Conservation (phyloP, 2,888 invertebrate genomes). For the Hecatera dysodea region DNA sequence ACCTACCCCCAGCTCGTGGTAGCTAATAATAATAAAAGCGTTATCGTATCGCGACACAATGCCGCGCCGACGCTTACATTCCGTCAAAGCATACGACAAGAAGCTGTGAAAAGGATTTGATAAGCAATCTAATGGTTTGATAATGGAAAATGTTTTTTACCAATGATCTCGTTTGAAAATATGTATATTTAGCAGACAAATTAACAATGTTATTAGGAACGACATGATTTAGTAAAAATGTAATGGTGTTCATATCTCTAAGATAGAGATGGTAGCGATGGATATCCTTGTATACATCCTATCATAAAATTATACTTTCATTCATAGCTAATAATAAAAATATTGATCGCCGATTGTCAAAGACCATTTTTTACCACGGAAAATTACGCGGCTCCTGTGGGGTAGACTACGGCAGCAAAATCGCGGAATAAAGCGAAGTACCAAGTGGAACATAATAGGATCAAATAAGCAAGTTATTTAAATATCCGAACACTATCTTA, state of each 20-base stretch:
- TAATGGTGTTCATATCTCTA: neutral
- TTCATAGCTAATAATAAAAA: no score
- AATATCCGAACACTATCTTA: neutral
- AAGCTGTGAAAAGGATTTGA: slow-evolving; percentile 64
- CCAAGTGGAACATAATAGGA: no score
- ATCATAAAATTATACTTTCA: no score
- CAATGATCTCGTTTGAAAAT: neutral
- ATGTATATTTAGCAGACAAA: neutral
- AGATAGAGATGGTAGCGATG: neutral
- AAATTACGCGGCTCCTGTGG: no score
- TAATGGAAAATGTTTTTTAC: neutral
- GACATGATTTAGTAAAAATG: neutral
- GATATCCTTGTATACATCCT: no score
- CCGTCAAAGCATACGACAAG: slow-evolving; percentile 80
- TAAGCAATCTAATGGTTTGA: slow-evolving; percentile 8
- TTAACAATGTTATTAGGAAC: neutral
- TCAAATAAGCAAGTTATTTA: no score
- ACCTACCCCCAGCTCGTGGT: slow-evolving; percentile 65
- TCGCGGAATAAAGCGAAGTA: no score
- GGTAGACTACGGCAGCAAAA: no score
- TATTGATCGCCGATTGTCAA: no score
- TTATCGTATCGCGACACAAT: slow-evolving; percentile 88
- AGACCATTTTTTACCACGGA: no score
- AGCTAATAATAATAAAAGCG: slow-evolving; percentile 87
- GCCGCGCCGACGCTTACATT: slow-evolving; percentile 84